Evolutionary conservation across 2,113 vertebrate genomes (phyloP).

Genomic region (Aegithalos caudatus): DNA sequence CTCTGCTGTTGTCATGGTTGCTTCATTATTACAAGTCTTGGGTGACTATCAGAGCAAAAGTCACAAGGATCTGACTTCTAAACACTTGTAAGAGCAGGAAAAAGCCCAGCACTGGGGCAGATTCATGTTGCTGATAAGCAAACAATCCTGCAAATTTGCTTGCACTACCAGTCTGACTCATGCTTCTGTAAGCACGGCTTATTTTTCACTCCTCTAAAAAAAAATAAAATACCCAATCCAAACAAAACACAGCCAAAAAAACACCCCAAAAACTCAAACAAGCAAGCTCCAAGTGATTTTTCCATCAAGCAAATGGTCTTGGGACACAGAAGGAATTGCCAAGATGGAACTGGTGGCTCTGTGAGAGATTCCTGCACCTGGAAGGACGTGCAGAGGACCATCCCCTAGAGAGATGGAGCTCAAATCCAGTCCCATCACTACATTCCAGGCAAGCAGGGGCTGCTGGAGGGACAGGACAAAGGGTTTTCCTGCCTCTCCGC

Average conservation of each 20-base stretch:
- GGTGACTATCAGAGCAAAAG: not conserved
- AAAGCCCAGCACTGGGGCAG: not conserved
- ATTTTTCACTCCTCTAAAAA: not conserved
- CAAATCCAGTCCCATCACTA: not conserved
- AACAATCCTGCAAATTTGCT: not conserved
- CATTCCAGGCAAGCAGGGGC: not conserved
- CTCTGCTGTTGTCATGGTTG: not conserved
- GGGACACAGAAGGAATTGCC: not conserved
- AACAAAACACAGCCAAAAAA: not conserved
- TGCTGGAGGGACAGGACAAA: not conserved
- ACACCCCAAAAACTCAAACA: not conserved
- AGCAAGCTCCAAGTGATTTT: not conserved
- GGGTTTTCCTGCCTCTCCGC: not conserved
- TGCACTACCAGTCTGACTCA: not conserved
- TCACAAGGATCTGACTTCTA: not conserved
- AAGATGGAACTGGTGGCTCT: not conserved
- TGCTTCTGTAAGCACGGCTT: not conserved
- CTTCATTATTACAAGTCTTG: not conserved
- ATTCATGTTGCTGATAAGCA: not conserved
- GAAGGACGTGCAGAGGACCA: not conserved
- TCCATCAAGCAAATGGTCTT: not conserved
- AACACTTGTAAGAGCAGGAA: not conserved
- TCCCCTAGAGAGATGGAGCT: not conserved
- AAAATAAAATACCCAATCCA: not conserved
- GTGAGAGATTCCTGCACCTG: not conserved